Conservation (phyloP, 2,113 vertebrate genomes). For the Rhinopomastus cyanomelas region DNA sequence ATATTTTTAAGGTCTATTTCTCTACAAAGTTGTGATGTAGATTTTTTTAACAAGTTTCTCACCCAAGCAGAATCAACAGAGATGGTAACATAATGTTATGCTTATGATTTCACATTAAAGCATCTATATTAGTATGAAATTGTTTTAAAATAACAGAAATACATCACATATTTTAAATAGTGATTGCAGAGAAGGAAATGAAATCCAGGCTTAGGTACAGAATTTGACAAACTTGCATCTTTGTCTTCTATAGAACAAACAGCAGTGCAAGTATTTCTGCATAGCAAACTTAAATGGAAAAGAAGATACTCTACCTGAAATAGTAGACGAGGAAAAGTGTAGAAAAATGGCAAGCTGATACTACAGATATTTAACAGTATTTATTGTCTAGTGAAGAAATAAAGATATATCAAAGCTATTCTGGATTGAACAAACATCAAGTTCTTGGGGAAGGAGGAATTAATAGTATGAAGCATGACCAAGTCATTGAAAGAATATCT, state of each 20-base stretch:
- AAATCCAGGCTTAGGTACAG: background rate
- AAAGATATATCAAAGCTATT: background rate
- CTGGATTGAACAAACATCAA: background rate
- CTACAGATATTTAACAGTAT: background rate
- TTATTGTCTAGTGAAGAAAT: background rate
- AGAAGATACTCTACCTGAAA: background rate
- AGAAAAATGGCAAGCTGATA: background rate
- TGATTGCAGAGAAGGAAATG: background rate
- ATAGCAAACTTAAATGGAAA: background rate
- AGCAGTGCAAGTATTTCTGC: background rate
- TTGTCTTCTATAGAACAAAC: background rate
- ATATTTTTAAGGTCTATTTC: background rate
- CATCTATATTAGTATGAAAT: background rate
- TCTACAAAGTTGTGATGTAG: background rate
- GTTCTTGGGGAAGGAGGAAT: accelerated
- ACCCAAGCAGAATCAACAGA: background rate
- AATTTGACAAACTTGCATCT: background rate
- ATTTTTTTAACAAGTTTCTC: background rate
- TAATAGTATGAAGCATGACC: background rate
- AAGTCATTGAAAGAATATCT: background rate
- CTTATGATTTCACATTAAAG: background rate
- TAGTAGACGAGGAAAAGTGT: background rate
- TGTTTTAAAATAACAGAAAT: background rate
- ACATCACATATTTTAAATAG: background rate
- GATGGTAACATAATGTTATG: background rate